A percentile compares a stretch with the other conserved stretches of the same genome.
Conservation (phyloP, 2,888 invertebrate species). For the Dasypogon diadema region DNA sequence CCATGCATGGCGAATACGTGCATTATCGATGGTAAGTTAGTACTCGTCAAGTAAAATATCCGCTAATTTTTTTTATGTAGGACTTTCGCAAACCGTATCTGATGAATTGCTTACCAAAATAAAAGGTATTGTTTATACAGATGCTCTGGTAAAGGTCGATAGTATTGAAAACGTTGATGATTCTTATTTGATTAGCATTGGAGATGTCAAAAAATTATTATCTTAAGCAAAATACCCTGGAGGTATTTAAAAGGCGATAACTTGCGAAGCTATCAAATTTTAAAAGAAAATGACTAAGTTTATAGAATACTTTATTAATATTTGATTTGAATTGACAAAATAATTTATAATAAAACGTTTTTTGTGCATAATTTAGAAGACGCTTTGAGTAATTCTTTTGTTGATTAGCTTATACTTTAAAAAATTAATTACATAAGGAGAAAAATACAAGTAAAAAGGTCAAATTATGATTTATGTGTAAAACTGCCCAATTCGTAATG, state of each 20-base stretch:
- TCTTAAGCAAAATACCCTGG: not conserved
- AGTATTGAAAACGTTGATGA: conserved; percentile 2
- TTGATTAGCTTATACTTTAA: too few species aligned
- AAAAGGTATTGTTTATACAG: not conserved
- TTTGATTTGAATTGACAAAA: too few species aligned
- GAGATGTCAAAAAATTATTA: not conserved
- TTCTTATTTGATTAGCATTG: not conserved
- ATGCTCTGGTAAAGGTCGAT: not conserved
- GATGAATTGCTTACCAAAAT: not conserved
- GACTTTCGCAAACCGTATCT: conserved; percentile 8
- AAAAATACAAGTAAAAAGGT: too few species aligned
- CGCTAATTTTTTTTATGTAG: not conserved
- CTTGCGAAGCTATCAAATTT: too few species aligned
- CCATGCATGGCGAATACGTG: conserved; percentile 59
- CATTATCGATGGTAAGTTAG: conserved; percentile 57
- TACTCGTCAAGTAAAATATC: not conserved
- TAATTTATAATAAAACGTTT: too few species aligned
- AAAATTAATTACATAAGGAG: too few species aligned
- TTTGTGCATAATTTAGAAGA: too few species aligned
- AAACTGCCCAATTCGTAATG: too few species aligned
- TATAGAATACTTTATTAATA: too few species aligned
- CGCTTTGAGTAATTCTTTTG: too few species aligned
- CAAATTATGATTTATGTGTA: too few species aligned
- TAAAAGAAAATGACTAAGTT: too few species aligned
- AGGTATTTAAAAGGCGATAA: not conserved